phyloP scores from a whole-genome alignment of 2,888 invertebrate species.

The Euplexia lucipara region DNA sequence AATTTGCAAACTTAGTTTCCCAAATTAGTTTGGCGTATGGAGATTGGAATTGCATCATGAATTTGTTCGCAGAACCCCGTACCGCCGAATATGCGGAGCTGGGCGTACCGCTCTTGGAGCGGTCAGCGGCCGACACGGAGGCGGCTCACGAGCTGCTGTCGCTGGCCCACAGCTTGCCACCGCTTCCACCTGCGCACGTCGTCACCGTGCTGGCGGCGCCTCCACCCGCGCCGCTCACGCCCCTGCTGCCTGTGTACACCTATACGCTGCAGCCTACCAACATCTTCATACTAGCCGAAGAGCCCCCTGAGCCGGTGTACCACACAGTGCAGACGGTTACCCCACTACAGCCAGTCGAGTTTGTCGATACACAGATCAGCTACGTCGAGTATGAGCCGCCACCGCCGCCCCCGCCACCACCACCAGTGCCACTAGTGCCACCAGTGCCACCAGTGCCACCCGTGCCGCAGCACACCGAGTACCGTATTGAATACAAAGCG shows the following conservation, averaged over 20 bases:
- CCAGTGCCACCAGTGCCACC: neutral
- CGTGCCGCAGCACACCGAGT: conserved; percentile 50
- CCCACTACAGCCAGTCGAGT: conserved; percentile 76
- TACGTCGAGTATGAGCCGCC: conserved; percentile 76
- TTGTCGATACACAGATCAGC: conserved; percentile 75
- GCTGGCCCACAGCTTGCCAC: conserved; percentile 94
- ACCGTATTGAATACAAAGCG: conserved; percentile 52
- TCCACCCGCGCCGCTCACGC: conserved; percentile 73
- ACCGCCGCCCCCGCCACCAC: conserved; percentile 27
- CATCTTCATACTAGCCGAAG: conserved; percentile 81
- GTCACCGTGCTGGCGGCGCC: conserved; percentile 81
- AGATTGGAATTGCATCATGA: conserved; percentile 42
- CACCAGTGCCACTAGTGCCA: neutral
- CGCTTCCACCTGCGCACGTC: conserved; percentile 93
- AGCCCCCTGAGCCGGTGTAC: conserved; percentile 76
- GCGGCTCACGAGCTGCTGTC: conserved; percentile 96
- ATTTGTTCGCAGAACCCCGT: conserved; percentile 58
- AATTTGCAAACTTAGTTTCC: neutral
- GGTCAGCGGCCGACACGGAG: conserved; percentile 96
- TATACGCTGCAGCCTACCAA: conserved; percentile 92
- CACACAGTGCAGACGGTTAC: conserved; percentile 75
- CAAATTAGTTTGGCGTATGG: conserved; percentile 21
- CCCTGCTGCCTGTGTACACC: conserved; percentile 88
- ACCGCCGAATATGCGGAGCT: conserved; percentile 78
- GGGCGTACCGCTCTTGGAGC: conserved; percentile 87